A percentile compares a stretch with the other conserved stretches of the same genome.
Conservation (phyloP, 2,888 invertebrate species). For the Ernsta delagoae region DNA sequence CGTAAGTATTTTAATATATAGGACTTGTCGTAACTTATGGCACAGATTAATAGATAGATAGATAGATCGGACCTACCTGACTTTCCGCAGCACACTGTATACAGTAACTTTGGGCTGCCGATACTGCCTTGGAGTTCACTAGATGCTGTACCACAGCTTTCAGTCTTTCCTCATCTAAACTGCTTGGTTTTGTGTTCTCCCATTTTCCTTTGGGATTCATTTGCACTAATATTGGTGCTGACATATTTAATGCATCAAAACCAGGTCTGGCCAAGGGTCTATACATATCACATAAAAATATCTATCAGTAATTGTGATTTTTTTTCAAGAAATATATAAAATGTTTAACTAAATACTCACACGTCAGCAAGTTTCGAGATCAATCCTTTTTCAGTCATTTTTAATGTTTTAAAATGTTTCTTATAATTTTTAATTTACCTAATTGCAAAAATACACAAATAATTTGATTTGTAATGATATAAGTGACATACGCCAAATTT, state of each 20-base stretch:
- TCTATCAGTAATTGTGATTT: neutral
- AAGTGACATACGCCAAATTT: neutral
- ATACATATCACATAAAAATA: neutral
- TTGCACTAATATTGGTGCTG: conserved; percentile 63
- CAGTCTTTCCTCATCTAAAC: conserved; percentile 64
- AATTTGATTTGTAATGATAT: neutral
- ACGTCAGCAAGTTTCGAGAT: conserved; percentile 56
- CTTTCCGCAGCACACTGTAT: conserved; percentile 64
- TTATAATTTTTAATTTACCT: neutral
- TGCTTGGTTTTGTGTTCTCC: conserved; percentile 61
- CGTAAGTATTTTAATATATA: no score
- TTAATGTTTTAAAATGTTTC: conserved; percentile 13
- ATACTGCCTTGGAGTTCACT: conserved; percentile 60
- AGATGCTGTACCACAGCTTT: conserved; percentile 65
- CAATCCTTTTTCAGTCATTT: conserved; percentile 53
- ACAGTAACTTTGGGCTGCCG: conserved; percentile 72
- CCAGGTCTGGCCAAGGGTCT: conserved; percentile 63
- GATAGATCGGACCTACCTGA: no score
- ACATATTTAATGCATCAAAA: conserved; percentile 58
- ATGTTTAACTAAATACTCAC: conserved; percentile 49
- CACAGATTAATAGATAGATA: no score
- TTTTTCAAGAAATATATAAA: neutral
- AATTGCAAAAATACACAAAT: no score
- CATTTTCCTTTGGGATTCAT: conserved; percentile 73
- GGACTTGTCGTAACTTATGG: no score